Conservation (phyloP, 2,113 vertebrate genomes). For the Suricata suricatta region DNA sequence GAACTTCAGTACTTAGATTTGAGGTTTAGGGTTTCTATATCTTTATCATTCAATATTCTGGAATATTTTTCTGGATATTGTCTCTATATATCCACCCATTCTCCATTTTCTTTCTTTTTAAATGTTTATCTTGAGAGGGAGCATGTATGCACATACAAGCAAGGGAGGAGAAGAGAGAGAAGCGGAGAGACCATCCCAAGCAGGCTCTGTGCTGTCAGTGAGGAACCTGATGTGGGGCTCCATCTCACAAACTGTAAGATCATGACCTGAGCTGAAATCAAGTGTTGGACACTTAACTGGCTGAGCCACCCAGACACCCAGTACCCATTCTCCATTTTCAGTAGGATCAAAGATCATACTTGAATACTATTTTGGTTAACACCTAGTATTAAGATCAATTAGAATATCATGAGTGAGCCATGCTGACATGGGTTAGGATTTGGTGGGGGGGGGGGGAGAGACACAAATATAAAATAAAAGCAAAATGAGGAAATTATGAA, state of each 20-base stretch:
- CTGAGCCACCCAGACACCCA: too few relatives aligned
- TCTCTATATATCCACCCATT: background rate
- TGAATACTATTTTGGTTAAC: background rate
- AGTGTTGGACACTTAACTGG: too few relatives aligned
- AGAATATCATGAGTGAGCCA: background rate
- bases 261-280: too few relatives aligned
- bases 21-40: background rate
- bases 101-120: background rate
- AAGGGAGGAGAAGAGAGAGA: too few relatives aligned
- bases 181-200: too few relatives aligned
- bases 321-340: background rate
- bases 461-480: background rate
- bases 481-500: background rate
- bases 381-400: background rate
- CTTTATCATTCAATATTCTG: background rate
- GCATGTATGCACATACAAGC: too few relatives aligned
- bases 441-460: background rate
- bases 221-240: too few relatives aligned
- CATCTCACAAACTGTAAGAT: too few relatives aligned
- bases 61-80: background rate
- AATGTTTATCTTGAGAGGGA: too few relatives aligned
- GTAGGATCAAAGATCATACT: background rate
- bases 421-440: background rate
- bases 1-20: background rate
- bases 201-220: too few relatives aligned